Evolutionary conservation across 2,113 vertebrate species (phyloP), one percentile per base, ranked within the genome.

Genomic region (Ailuropoda melanoleuca): DNA sequence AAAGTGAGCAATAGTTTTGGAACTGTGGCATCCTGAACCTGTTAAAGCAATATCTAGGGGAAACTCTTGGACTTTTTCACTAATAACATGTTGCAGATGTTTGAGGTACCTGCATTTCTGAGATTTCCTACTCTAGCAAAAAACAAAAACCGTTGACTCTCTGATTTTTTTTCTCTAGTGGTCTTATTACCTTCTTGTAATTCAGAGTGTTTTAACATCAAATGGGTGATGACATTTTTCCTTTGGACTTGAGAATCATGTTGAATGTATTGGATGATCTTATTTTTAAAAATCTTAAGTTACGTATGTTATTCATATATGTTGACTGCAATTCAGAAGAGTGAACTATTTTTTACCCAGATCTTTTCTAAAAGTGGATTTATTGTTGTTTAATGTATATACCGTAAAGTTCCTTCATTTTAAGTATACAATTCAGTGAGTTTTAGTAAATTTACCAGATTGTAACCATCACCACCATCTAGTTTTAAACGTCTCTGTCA

Each of bases 221-320:
- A 66, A 70, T n/a, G 29, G n/a, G 11, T 85, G 72, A 64, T 88
- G 70, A 64, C 11, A 8, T 82, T 62, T 82, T 88, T 56, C 80
- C 72, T 94, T 88, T 95, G 84, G 15, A 93, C 34, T 87, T 94
- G 21, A 80, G 84, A 97, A 95, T 88, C 53, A 78, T 90, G 95
- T 90, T 95, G 34, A 93, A 55, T 96, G 39, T 21, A 87, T 46
- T 86, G 11, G 50, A 83, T 97, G 19, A 56, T 94, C 86, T 93
- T 89, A 62, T 88, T 93, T 96, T 92, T 60, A 17, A n/a, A 93
- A 91, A 70, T 60, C 31, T 83, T 88, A 75, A 78, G 64, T 92
- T 88, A 88, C 1, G 19, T 75, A 18, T 74, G 4, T 60, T 85
- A 95, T 29, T 94, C 43, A 90, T 46, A 72, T 88, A 81, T 55